Evolutionary conservation across 2,888 invertebrate genomes (phyloP), one percentile per base, ranked within the genome.

Genomic region (Pachydiplax longipennis): DNA sequence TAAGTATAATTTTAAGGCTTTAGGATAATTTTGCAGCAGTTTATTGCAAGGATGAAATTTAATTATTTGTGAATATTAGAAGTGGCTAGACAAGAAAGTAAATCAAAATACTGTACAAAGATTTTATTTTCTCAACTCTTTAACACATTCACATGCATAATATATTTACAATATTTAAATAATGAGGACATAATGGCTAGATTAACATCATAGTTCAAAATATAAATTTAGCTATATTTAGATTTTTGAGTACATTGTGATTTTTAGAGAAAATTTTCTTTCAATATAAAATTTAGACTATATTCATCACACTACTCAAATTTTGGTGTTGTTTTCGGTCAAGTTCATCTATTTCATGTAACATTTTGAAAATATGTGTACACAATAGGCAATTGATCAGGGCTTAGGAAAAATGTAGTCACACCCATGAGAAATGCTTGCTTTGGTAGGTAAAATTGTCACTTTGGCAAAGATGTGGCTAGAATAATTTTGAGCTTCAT

Each of bases 141-240:
- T 65, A 87, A 87, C 87, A 87, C 61, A 37, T 37, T 87, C 87
- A 87, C 87, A 87, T 87, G 87, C 87, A 87, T 87, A 87, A 65
- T 87, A 53, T 53, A 87, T 87, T 61, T 87, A 65, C 65, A 87
- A 87, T 65, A 37, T 87, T 87, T 87, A 87, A 87, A 87, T 87
- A 87, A 87, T 87, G 87, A 87, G 61, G 87, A 87, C 35, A 73
- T 35, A 87, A 25, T 87, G 65, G 31, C 58, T 87, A 87, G n/a
- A 58, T 87, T 61, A 87, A 87, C 87, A 61, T 87, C 65, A 87
- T 87, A 87, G 87, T 61, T 87, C 87, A 87, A 87, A 87, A 87
- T 87, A 87, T 87, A 87, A 87, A 61, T 87, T 87, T 37, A 87
- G 87, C 87, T 87, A 61, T 61, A 22, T 37, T 35, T 87, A 87